Evolutionary conservation across 2,797 vertebrate genomes (phyloP), one percentile per base, ranked within the genome.

Genomic region (Eulemur coronatus): DNA sequence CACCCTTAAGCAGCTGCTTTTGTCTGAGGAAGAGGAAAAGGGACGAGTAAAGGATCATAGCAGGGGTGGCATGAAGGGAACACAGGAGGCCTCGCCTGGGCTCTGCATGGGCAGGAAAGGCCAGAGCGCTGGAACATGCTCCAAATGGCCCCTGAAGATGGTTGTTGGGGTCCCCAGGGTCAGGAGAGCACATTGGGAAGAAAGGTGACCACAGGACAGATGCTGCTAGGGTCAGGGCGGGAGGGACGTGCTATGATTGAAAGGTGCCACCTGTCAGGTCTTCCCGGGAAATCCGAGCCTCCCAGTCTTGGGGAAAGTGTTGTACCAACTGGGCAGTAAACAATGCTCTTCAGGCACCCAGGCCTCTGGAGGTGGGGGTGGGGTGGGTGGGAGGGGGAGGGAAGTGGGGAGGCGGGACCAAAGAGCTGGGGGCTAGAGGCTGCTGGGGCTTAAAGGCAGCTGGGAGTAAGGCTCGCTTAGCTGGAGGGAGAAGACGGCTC

Each of bases 281-380:
- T 73, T 86, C 87, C 30, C 1, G 38, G 93, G 98, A 98, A 98
- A 98, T 81, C 93, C 20, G 97, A 98, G 97, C 96, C 81, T 97
- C 92, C 84, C 72, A 38, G 94, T 70, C 89, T 63, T 75, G 70
- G 81, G 86, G 69, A 91, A 63, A 93, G 95, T 97, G 97, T 97
- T 97, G 97, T 98, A 97, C 97, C 98, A 98, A 98, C 98, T 93
- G 96, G 75, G 69, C 38, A 13, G 84, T 98, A 98, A 98, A 98
- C 98, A 98, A 97, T 98, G 91, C 97, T 96, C 81, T 84, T 95
- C 65, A 5, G 46, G 12, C 33, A 84, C 87, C 46, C 41, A 12
- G 63, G 61, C 38, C 70, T 95, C 95, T 73, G 26, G 57, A 35
- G n/a, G 81, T 80, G 69, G 91, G 73, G 84, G 59, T 7, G 7